Evolutionary conservation across 2,113 vertebrate species (phyloP).

Genomic region (Telmatochromis sp.): DNA sequence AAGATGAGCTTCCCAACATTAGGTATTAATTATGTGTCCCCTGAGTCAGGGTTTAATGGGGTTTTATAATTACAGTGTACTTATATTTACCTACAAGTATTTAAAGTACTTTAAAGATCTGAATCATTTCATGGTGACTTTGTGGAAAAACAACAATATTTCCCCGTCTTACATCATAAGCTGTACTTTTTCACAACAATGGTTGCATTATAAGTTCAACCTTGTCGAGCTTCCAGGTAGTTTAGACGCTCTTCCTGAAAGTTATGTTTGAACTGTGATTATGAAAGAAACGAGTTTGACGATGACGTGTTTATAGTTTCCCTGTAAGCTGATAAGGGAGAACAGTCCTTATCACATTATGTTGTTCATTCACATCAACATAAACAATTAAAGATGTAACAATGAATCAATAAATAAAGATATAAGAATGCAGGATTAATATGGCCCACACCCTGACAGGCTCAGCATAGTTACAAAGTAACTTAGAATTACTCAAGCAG

Average conservation of each 20-base stretch:
- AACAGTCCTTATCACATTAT: fast-evolving
- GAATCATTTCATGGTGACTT: neutral
- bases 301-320: neutral
- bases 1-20: neutral
- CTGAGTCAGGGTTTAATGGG: fast-evolving
- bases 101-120: neutral
- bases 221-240: neutral
- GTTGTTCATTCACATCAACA: neutral
- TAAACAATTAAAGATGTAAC: neutral
- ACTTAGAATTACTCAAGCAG: neutral
- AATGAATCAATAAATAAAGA: neutral
- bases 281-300: neutral
- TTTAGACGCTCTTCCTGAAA: neutral
- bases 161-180: neutral
- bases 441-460: neutral
- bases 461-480: neutral
- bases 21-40: neutral
- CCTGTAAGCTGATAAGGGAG: neutral
- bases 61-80: neutral
- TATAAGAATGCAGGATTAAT: neutral
- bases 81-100: neutral
- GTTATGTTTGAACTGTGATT: neutral
- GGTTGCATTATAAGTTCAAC: neutral
- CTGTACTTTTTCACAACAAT: neutral
- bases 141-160: neutral